Conservation (phyloP, 2,888 invertebrate species). For the Chrysolina oricalcia region DNA sequence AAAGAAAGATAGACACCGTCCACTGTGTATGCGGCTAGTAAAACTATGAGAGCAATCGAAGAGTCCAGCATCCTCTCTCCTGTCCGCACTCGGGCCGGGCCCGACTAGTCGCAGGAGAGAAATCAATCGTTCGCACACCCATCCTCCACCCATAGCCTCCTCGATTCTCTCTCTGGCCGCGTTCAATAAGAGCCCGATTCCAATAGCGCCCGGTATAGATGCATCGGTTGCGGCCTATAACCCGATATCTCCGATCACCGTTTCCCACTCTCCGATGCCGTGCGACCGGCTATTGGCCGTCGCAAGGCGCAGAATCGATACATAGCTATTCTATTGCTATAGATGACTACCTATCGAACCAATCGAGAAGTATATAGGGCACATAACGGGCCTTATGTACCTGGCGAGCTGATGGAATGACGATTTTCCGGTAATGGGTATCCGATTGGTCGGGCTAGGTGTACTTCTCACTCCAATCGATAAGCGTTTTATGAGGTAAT, state of each 20-base stretch:
- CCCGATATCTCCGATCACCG: slow-evolving; percentile 67
- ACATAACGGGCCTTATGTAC: slow-evolving; percentile 53
- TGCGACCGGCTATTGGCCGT: slow-evolving; percentile 73
- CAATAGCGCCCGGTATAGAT: slow-evolving; percentile 61
- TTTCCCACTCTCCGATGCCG: slow-evolving; percentile 49
- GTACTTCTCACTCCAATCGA: slow-evolving; percentile 34
- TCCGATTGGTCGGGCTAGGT: slow-evolving; percentile 43
- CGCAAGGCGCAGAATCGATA: slow-evolving; percentile 77
- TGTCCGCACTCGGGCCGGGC: slow-evolving; percentile 1
- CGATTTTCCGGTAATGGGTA: slow-evolving; percentile 48
- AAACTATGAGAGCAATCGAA: too few species aligned
- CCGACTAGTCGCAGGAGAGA: slow-evolving; percentile 43
- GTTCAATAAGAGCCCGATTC: slow-evolving; percentile 55
- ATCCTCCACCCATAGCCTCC: slow-evolving; percentile 40
- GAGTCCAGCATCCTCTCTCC: slow-evolving; percentile 11
- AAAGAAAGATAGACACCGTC: too few species aligned
- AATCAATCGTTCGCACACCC: slow-evolving; percentile 53
- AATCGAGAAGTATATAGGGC: slow-evolving; percentile 65
- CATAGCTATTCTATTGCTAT: slow-evolving; percentile 73
- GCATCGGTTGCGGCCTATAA: slow-evolving; percentile 66
- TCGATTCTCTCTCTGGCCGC: slow-evolving; percentile 38
- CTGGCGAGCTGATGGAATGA: slow-evolving; percentile 41
- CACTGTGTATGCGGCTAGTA: too few species aligned
- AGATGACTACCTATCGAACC: slow-evolving; percentile 73
- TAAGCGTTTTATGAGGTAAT: slow-evolving; percentile 32